Base-by-base conservation (phyloP, 2,113 vertebrate genomes). In the Carettochelys insculpta region DNA sequence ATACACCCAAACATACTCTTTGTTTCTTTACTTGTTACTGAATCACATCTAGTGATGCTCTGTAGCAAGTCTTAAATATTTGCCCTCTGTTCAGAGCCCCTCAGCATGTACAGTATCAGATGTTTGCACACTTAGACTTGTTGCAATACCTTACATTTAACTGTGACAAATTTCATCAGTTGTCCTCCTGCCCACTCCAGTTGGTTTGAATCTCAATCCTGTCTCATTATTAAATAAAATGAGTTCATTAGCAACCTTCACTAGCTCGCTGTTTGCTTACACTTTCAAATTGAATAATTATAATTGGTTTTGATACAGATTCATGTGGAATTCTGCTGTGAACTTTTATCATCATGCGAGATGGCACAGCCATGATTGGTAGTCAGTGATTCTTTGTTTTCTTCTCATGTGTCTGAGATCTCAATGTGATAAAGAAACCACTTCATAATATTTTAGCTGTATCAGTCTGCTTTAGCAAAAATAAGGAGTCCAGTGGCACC, bases 61-160 rank as follows among this genome's bases (percentile, higher is more conserved):
- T 71, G 14, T 87, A 61, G 85, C 79, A 89, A 89, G 61, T 65
- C 79, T 85, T n/a, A 20, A 82, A 87, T 88, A 81, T 92, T 94
- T 95, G 9, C 89, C 91, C 65, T 20, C 81, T 47, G 81, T 65
- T 86, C 71, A 0, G 8, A 47, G 86, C 77, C 88, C 27, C 83
- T 19, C 53, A 10, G 45, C 3, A 77, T 1, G 31, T 88, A 56
- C 83, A 77, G 71, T 27, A 0, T 2, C 53, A 87, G 76, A 1
- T 54, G 53, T 80, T 86, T 79, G 53, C 78, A 58, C 89, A 25
- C 77, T 82, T 88, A 17, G 41, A 68, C 58, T 83, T 31, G 19
- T n/a, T 3, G 5, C 73, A 85, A 76, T 1, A 43, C 14, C 41
- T 75, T n/a, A n/a, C n/a, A n/a, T n/a, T n/a, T n/a, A n/a, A n/a